Percentiles rank a stretch among this genome's conserved stretches.
Evolutionary conservation across 2,797 vertebrate species (phyloP).

Genomic region (Chanos chanos): DNA sequence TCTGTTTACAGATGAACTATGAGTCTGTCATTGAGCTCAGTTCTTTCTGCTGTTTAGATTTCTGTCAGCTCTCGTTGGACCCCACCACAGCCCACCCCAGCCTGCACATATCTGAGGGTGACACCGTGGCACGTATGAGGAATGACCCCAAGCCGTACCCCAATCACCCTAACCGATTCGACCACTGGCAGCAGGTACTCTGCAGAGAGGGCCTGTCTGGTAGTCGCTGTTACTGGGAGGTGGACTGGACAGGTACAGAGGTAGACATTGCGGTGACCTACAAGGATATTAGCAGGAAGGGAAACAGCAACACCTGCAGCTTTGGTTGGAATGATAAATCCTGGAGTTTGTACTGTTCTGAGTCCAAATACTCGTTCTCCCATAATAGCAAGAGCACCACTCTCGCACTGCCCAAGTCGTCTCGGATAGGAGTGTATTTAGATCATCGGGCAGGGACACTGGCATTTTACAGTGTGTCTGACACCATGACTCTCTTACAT

Average conservation of each 20-base stretch:
- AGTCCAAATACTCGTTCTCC: constrained; percentile 69
- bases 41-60: constrained; percentile 51
- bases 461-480: constrained; percentile 71
- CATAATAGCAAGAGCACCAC: constrained; percentile 69
- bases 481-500: constrained; percentile 71
- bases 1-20: too few relatives aligned
- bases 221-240: constrained; percentile 73
- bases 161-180: constrained; percentile 67
- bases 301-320: constrained; percentile 66
- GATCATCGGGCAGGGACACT: constrained; percentile 65
- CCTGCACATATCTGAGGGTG: constrained; percentile 71
- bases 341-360: constrained; percentile 78
- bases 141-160: constrained; percentile 66
- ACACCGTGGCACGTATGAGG: constrained; percentile 65
- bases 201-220: constrained; percentile 64
- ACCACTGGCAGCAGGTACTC: constrained; percentile 76
- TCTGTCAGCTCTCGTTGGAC: constrained; percentile 62
- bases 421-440: constrained; percentile 71
- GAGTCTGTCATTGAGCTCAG: too few relatives aligned
- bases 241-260: constrained; percentile 72
- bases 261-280: constrained; percentile 68
- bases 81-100: constrained; percentile 65
- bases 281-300: constrained; percentile 68
- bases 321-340: constrained; percentile 77
- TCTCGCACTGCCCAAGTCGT: constrained; percentile 52